Conservation (phyloP, 2,888 invertebrate species). For the Agonopterix subpropinquella region DNA sequence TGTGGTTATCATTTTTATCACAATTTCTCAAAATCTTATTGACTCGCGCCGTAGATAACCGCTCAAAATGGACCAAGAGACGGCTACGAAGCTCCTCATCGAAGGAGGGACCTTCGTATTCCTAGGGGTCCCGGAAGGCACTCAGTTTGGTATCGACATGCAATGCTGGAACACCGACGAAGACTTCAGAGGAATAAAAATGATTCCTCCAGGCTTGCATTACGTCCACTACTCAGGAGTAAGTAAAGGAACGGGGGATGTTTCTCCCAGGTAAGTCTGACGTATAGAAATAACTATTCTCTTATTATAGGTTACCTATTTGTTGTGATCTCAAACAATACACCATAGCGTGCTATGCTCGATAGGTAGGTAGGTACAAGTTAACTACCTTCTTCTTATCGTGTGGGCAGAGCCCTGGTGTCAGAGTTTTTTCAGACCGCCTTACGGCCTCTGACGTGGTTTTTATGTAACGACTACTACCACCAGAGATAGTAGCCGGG, state of each 20-base stretch:
- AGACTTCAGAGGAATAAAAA: conserved; percentile 96
- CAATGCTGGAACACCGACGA: conserved; percentile 90
- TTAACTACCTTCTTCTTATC: too few species aligned
- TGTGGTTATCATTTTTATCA: conserved; percentile 28
- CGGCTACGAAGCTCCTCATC: conserved; percentile 83
- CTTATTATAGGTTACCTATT: too few species aligned
- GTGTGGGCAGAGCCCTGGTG: too few species aligned
- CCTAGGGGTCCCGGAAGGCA: conserved; percentile 90
- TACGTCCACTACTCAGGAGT: conserved; percentile 91
- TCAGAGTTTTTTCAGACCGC: too few species aligned
- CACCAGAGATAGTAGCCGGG: too few species aligned
- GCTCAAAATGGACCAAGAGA: conserved; percentile 81
- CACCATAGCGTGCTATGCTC: too few species aligned
- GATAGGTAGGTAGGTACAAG: too few species aligned
- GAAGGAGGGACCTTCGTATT: conserved; percentile 91
- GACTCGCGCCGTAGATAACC: conserved; percentile 13
- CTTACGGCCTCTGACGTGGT: too few species aligned
- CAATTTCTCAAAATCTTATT: conserved; percentile 21
- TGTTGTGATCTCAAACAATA: too few species aligned
- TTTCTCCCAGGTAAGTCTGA: conserved; percentile 76
- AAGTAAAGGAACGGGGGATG: conserved; percentile 76
- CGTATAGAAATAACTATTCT: too few species aligned
- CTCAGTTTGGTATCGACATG: conserved; percentile 97
- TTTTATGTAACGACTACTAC: too few species aligned
- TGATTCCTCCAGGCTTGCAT: conserved; percentile 98